Evolutionary conservation across 2,888 invertebrate genomes (phyloP).

Genomic region (Protodeltote pygarga): DNA sequence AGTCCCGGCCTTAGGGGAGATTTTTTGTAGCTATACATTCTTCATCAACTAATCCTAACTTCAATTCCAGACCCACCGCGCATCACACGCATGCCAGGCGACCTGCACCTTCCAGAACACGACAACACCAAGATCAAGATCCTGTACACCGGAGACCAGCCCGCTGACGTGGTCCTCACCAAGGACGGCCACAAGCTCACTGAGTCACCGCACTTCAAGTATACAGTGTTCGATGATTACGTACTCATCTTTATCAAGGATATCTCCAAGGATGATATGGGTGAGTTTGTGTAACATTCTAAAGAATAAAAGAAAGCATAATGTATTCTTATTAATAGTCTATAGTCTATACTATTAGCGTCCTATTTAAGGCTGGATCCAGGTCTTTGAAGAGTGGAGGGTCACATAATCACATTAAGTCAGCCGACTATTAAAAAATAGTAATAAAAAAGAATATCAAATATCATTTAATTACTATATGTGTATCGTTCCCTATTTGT

Average conservation of each 20-base stretch:
- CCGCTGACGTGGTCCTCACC: slow-evolving; percentile 94
- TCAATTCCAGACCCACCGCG: slow-evolving; percentile 92
- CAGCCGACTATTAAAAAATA: too few species aligned
- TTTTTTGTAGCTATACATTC: background rate
- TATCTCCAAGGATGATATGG: slow-evolving; percentile 95
- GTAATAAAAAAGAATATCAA: too few species aligned
- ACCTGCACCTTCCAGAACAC: slow-evolving; percentile 95
- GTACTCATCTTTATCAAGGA: slow-evolving; percentile 98
- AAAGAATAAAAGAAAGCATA: background rate
- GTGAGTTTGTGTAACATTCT: slow-evolving; percentile 66
- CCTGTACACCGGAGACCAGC: slow-evolving; percentile 98
- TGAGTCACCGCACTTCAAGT: slow-evolving; percentile 93
- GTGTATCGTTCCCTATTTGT: too few species aligned
- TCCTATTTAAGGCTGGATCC: too few species aligned
- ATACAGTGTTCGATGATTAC: slow-evolving; percentile 98
- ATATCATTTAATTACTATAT: too few species aligned
- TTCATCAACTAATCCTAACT: background rate
- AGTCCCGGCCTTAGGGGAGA: too few species aligned
- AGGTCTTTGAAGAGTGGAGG: too few species aligned
- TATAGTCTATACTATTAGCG: too few species aligned
- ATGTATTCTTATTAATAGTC: background rate
- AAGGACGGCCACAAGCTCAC: slow-evolving; percentile 93
- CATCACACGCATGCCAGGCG: slow-evolving; percentile 96
- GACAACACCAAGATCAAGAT: slow-evolving; percentile 99
- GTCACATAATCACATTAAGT: too few species aligned